Percentiles rank a stretch among this genome's conserved stretches.
Evolutionary conservation across 2,888 invertebrate genomes (phyloP).

Genomic region (Pristionchus entomophagus): DNA sequence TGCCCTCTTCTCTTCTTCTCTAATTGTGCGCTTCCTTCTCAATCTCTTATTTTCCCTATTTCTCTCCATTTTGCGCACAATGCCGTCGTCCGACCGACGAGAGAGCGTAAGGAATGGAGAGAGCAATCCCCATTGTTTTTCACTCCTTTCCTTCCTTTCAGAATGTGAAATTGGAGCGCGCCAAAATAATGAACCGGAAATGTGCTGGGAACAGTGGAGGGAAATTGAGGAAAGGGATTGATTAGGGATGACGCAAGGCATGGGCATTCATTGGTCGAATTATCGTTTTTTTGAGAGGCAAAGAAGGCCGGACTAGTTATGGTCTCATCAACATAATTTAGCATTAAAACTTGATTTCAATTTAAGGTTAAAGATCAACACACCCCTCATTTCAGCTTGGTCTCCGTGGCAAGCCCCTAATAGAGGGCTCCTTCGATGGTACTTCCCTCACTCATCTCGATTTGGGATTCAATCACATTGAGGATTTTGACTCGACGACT

Average conservation of each 20-base stretch:
- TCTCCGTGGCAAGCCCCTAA: slow-evolving; percentile 3
- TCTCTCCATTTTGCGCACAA: no score
- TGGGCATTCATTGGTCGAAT: no score
- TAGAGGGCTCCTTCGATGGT: slow-evolving; percentile 19
- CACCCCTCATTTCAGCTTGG: slow-evolving; percentile 45
- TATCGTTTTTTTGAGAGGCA: no score
- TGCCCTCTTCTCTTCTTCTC: no score
- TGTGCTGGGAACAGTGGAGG: not conserved
- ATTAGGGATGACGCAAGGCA: not conserved
- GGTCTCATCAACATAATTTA: no score
- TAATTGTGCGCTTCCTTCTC: slow-evolving; percentile 19
- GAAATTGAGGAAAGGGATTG: not conserved
- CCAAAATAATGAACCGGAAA: slow-evolving; percentile 37
- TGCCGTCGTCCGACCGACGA: no score
- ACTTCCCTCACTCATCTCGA: slow-evolving; percentile 25
- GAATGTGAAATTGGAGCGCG: not conserved
- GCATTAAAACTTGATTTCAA: no score
- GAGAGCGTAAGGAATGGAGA: no score
- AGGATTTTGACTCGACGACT: slow-evolving; percentile 18
- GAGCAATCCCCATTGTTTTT: no score
- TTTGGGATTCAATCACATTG: slow-evolving; percentile 38
- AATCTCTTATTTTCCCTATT: not conserved
- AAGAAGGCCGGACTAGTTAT: no score
- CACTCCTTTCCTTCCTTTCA: no score
- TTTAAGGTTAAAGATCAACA: no score